Evolutionary conservation across 2,797 vertebrate genomes (phyloP).

Genomic region (Nyctalus aviator): DNA sequence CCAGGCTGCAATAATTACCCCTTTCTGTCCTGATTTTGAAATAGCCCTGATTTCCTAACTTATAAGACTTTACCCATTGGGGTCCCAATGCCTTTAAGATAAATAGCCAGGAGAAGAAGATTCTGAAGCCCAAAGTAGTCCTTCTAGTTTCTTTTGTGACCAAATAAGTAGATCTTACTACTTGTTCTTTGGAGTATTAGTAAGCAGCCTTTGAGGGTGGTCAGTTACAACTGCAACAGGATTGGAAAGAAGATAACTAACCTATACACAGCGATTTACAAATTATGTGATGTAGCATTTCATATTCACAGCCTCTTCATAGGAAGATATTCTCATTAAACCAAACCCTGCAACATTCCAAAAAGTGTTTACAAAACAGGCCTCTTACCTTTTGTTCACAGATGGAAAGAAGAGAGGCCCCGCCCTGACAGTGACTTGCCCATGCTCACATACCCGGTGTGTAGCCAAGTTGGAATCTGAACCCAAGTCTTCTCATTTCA

Average conservation of each 20-base stretch:
- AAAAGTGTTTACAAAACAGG: constrained; percentile 17
- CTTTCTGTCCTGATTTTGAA: constrained; percentile 13
- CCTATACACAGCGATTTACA: background rate
- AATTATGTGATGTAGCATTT: background rate
- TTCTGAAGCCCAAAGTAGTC: background rate
- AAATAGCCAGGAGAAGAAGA: constrained; percentile 1
- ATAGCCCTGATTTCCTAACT: background rate
- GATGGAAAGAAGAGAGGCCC: background rate
- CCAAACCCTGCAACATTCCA: constrained; percentile 26
- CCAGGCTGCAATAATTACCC: background rate
- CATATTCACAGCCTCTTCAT: background rate
- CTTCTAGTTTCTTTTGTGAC: constrained; percentile 25
- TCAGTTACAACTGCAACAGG: background rate
- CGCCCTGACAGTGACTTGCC: background rate
- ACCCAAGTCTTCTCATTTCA: constrained; percentile 11
- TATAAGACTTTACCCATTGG: background rate
- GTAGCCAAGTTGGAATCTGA: background rate
- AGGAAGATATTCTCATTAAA: constrained; percentile 28
- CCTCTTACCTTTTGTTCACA: background rate
- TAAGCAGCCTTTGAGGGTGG: background rate
- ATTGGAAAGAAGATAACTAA: constrained; percentile 26
- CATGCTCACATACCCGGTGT: background rate
- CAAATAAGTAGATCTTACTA: background rate
- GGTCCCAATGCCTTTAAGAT: background rate
- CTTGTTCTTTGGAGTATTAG: constrained; percentile 1